These are phyloP conservation scores for Toxotes chatareus DNA, from an alignment of 2,113 vertebrate species.

Conservation along the genomic window DNA sequence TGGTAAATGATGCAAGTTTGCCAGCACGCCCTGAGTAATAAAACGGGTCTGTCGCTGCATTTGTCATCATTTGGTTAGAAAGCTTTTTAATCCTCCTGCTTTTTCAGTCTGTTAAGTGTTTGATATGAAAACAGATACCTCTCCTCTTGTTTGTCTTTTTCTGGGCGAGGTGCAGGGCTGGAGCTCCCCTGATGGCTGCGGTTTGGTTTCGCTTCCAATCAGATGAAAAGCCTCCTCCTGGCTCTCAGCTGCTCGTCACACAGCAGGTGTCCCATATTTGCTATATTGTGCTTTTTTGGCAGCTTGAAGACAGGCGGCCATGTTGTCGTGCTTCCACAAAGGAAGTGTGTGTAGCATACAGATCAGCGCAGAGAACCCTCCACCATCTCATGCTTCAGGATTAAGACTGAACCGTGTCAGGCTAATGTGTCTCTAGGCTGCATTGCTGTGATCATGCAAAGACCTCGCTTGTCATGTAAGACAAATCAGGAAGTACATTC, in stretches of 20 bases:
- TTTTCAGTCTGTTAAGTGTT: constrained; percentile 56
- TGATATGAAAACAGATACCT: constrained; percentile 53
- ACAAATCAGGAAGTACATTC: not conserved
- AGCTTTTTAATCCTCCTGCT: constrained; percentile 46
- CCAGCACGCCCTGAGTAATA: not conserved
- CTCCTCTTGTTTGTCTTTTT: constrained; percentile 29
- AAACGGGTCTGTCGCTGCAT: not conserved
- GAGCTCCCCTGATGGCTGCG: constrained; percentile 27
- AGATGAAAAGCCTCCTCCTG: constrained; percentile 60
- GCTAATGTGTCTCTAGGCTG: constrained; percentile 4
- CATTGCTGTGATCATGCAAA: constrained; percentile 20
- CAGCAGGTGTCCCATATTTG: constrained; percentile 68
- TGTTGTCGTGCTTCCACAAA: constrained; percentile 14
- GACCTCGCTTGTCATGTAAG: constrained; percentile 13
- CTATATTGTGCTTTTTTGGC: constrained; percentile 18
- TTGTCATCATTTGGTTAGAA: constrained; percentile 45
- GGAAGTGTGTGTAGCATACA: not conserved
- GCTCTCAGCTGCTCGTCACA: constrained; percentile 61
- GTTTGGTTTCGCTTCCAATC: constrained; percentile 40
- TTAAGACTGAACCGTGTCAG: not conserved
- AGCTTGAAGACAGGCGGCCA: constrained; percentile 42
- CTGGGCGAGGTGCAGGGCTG: not conserved
- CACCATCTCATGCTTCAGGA: not conserved
- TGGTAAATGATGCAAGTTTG: constrained; percentile 38
- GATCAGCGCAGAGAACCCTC: not conserved